phyloP scores from a whole-genome alignment of 2,113 vertebrate species.

The Pantherophis guttatus region DNA sequence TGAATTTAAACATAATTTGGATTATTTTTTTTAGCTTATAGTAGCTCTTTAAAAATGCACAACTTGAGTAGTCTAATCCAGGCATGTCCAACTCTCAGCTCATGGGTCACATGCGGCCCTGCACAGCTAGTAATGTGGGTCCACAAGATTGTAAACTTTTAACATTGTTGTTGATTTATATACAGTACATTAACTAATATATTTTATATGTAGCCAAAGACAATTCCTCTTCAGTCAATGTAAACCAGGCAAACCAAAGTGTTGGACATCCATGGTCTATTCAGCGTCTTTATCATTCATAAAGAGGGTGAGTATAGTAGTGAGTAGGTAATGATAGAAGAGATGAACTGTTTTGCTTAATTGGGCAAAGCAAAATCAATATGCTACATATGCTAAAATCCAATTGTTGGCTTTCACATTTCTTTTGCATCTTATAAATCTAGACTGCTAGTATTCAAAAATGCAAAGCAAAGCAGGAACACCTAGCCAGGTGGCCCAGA shows the following conservation, averaged over 20 bases:
- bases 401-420: not conserved
- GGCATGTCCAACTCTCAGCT: not conserved
- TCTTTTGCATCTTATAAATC: not conserved
- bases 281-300: not conserved
- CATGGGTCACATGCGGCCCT: accelerated
- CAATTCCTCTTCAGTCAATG: not conserved
- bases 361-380: not conserved
- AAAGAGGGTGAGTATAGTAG: not conserved
- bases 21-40: not conserved
- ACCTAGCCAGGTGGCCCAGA: not conserved
- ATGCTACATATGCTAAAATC: not conserved
- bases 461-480: not conserved
- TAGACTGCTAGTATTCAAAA: not conserved
- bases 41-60: not conserved
- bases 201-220: not conserved
- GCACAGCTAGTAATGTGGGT: not conserved
- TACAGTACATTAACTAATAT: not conserved
- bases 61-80: not conserved
- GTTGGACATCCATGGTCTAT: not conserved
- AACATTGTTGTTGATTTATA: not conserved
- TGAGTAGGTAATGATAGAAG: not conserved
- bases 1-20: not conserved
- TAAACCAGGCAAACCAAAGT: not conserved
- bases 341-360: not conserved
- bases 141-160: not conserved